A percentile compares a stretch with the other conserved stretches of the same genome.
Evolutionary conservation across 2,797 vertebrate species (phyloP).

Genomic region (Sebastes goodei): DNA sequence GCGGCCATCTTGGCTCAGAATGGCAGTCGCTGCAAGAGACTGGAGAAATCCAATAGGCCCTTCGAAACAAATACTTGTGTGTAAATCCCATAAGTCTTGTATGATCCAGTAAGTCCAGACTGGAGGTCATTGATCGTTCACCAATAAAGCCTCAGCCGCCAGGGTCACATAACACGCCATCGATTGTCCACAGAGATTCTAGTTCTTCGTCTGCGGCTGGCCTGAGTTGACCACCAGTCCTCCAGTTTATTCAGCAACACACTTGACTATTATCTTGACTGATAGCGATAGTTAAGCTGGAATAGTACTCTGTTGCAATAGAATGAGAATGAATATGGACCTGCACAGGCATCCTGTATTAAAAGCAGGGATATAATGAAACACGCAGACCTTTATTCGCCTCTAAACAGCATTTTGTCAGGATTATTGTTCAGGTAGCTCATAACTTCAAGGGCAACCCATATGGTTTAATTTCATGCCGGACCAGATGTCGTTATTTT

Average conservation of each 20-base stretch:
- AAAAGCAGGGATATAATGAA: background rate
- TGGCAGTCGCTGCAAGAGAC: constrained; percentile 20
- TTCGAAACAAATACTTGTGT: constrained; percentile 22
- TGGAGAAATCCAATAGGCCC: constrained; percentile 57
- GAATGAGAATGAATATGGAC: background rate
- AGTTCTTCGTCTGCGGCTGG: constrained; percentile 21
- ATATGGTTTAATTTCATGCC: background rate
- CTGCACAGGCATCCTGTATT: background rate
- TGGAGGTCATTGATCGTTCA: constrained; percentile 61
- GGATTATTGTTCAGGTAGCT: background rate
- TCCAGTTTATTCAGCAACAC: background rate
- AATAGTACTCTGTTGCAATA: background rate
- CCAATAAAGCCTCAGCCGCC: constrained; percentile 47
- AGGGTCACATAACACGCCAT: constrained; percentile 53
- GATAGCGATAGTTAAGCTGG: background rate
- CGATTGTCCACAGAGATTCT: constrained; percentile 30
- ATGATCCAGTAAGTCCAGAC: constrained; percentile 64
- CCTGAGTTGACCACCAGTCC: background rate
- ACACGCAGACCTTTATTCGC: background rate
- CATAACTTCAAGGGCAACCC: too few species aligned
- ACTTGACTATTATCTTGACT: background rate
- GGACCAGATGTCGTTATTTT: background rate
- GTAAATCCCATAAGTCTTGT: constrained; percentile 52
- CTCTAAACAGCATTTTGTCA: background rate
- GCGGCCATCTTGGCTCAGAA: constrained; percentile 51